These are phyloP conservation scores for Mormyrops boulengeri DNA, from an alignment of 2,797 vertebrate species.

Conservation along the genomic window DNA sequence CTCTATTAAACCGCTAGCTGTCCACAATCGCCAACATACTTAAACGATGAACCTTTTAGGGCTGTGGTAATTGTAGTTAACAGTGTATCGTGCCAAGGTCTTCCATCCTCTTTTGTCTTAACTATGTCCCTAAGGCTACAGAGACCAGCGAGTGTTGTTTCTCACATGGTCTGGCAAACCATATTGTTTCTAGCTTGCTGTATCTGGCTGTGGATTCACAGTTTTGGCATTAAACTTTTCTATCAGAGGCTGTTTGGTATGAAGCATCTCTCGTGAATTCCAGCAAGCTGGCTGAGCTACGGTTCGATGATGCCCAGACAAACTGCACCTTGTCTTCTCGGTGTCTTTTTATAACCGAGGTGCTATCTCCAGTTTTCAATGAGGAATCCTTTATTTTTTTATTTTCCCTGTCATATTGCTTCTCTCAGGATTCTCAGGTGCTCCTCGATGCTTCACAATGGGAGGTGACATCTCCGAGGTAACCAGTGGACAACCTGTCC, in stretches of 20 bases:
- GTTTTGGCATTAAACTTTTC: constrained; percentile 1
- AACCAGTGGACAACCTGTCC: neutral
- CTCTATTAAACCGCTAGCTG: neutral
- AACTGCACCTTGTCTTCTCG: neutral
- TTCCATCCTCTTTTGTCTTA: neutral
- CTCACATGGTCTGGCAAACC: neutral
- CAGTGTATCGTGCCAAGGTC: neutral
- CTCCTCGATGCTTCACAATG: neutral
- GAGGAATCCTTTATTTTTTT: neutral
- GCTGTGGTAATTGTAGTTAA: neutral
- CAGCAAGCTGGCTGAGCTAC: neutral
- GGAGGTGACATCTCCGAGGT: neutral
- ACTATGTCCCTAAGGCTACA: neutral
- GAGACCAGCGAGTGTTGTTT: neutral
- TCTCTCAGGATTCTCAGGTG: neutral
- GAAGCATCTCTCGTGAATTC: neutral
- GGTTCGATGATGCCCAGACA: neutral
- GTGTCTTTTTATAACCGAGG: neutral
- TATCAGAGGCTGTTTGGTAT: neutral
- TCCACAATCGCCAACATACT: neutral
- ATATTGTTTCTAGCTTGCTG: neutral
- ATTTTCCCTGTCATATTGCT: neutral
- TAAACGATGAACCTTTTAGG: neutral
- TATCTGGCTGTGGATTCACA: neutral
- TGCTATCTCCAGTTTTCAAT: constrained; percentile 6